Conservation (phyloP, 53 echinoderm and acorn worm genomes). For the Holothuria leucospilota region DNA sequence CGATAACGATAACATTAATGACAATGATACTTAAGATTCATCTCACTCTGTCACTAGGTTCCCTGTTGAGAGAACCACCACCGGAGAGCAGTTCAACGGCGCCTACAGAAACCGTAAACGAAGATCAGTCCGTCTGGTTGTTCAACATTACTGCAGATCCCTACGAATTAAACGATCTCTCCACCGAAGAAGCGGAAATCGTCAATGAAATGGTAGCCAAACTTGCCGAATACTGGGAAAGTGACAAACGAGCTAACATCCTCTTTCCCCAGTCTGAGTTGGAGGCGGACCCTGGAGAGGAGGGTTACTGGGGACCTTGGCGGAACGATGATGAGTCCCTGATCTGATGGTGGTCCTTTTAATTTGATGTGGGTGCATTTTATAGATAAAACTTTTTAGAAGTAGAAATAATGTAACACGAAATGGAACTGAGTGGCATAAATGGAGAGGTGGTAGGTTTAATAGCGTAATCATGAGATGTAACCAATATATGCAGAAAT, state of each 20-base stretch:
- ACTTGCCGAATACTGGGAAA: slow-evolving; percentile 12
- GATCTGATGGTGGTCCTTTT: neutral
- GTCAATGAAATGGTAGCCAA: slow-evolving; percentile 1
- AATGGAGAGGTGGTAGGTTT: too few species aligned
- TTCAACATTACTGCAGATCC: slow-evolving; percentile 26
- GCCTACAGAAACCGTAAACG: neutral
- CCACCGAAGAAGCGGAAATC: neutral
- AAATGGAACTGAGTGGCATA: too few species aligned
- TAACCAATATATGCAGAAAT: too few species aligned
- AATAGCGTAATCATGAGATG: too few species aligned
- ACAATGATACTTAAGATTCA: too few species aligned
- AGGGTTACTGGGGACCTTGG: slow-evolving; percentile 44
- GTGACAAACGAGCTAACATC: neutral
- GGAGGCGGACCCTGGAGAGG: slow-evolving; percentile 31
- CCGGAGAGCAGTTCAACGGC: neutral
- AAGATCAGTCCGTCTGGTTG: neutral
- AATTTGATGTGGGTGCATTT: too few species aligned
- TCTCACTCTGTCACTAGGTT: too few species aligned
- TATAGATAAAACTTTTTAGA: too few species aligned
- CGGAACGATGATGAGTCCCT: slow-evolving; percentile 23
- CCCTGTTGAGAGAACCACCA: neutral
- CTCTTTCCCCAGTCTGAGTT: neutral
- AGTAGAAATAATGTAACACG: too few species aligned
- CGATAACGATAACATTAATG: too few species aligned
- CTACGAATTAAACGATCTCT: neutral